Base-by-base conservation (phyloP, 1,140 invertebrate genomes). In the Zaprionus tsacasi region DNA sequence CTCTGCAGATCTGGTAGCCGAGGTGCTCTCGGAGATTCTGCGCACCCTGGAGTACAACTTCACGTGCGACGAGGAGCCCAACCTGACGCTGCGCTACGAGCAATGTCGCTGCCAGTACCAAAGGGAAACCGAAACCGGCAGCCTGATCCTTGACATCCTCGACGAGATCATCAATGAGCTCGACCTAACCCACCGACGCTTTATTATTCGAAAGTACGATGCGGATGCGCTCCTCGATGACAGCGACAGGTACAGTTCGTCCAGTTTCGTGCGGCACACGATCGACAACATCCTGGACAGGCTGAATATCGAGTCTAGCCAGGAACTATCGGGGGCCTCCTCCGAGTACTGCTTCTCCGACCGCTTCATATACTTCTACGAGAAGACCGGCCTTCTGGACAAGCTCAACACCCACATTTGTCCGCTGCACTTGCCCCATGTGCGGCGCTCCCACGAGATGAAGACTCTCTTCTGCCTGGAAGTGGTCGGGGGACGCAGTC, bases 91-190 rank as follows among this genome's bases (percentile, higher is more conserved):
- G 17, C 75, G 91, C 3, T 92, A 87, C 61, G 74, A 87, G 15
- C 72, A 86, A 54, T 89, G 75, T 36, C 87, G 76, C 7, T 92
- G 91, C n/a, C 63, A 79, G 35, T 60, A 70, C 5, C 30, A 30
- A 0, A 64, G 57, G 1, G 50, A 59, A 2, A 40, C 73, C 1
- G 69, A 91, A 15, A 43, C 64, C 1, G 58, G 66, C 6, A 74
- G 74, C 7, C 11, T 83, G 6, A 48, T 91, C 0, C 11, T 71
- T 15, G 75, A 86, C 1, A 83, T 92, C 13, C 17, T 92, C 1
- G 77, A 91, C n/a, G 91, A 92, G 38, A 58, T 92, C 0, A 74
- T 92, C 15, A 75, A 73, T 59, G 85, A 92, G 1, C 60, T 92
- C 12, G 91, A 92, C 15, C 58, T 92, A 0, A 25, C 6, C 0